Percentiles rank a stretch among this genome's conserved stretches.
Conservation (phyloP, 2,113 vertebrate genomes). For the Brachypteracias leptosomus region DNA sequence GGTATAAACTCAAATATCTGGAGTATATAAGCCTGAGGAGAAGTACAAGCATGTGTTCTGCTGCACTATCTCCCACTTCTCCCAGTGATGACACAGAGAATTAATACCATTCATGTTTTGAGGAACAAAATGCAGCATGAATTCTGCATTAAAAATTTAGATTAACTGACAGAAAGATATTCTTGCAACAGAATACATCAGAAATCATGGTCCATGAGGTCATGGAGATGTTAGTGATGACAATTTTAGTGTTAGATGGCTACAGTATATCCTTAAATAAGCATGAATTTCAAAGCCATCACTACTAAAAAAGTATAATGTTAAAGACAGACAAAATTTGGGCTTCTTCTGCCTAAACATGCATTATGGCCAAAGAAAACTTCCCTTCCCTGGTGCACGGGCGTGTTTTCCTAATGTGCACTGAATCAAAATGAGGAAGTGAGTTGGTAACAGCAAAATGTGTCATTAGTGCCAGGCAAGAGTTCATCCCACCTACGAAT, state of each 20-base stretch:
- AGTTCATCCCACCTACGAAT: background rate
- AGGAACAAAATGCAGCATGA: no score
- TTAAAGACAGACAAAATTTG: background rate
- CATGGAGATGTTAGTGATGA: background rate
- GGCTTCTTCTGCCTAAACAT: background rate
- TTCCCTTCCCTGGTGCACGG: background rate
- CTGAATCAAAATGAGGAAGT: background rate
- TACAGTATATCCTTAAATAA: background rate
- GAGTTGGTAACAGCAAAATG: background rate
- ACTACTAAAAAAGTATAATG: background rate
- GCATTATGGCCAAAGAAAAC: background rate
- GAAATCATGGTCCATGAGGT: background rate
- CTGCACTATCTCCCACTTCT: background rate
- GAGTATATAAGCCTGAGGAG: background rate
- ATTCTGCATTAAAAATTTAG: no score
- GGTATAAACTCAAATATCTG: background rate
- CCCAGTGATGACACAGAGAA: rapidly evolving
- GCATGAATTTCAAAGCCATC: background rate
- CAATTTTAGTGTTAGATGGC: background rate
- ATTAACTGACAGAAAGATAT: background rate
- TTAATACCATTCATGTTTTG: no score
- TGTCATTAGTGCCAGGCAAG: background rate
- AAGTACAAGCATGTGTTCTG: background rate
- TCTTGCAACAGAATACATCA: background rate
- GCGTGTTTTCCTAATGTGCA: background rate